Percentiles rank a stretch among this genome's conserved stretches.
phyloP scores from a whole-genome alignment of 2,113 vertebrate genomes.

The Brevimyrus niger region DNA sequence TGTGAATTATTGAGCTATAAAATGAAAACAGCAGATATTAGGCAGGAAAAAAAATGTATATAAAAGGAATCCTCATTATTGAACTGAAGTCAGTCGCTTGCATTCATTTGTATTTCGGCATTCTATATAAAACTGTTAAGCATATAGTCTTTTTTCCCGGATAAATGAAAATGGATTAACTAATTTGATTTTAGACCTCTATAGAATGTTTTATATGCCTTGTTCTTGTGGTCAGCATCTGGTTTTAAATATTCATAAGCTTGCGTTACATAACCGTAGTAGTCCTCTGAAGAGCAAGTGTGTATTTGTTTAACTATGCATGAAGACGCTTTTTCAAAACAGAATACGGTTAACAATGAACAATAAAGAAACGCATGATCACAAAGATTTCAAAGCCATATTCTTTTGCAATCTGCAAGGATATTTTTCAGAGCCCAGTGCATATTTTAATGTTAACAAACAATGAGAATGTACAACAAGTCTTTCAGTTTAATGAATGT shows the following conservation, averaged over 20 bases:
- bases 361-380: not conserved
- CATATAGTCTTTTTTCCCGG: not conserved
- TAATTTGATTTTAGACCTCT: not conserved
- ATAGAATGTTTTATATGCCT: not conserved
- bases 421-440: not conserved
- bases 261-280: not conserved
- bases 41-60: not conserved
- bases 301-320: not conserved
- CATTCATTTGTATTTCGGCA: not conserved
- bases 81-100: not conserved
- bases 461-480: not conserved
- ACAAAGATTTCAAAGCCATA: not conserved
- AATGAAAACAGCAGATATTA: not conserved
- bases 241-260: conserved; percentile 14
- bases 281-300: not conserved
- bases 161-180: conserved; percentile 5
- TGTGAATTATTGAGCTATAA: not conserved
- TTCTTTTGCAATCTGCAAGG: not conserved
- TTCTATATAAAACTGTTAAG: not conserved
- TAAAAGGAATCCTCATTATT: not conserved
- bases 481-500: not conserved
- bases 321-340: not conserved
- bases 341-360: conserved; percentile 1
- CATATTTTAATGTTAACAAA: not conserved
- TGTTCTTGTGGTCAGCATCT: conserved; percentile 6